A percentile compares a stretch with the other conserved stretches of the same genome.
These are phyloP conservation scores for Bombus fervidus DNA, from an alignment of 1,140 invertebrate species.

Conservation along the genomic window DNA sequence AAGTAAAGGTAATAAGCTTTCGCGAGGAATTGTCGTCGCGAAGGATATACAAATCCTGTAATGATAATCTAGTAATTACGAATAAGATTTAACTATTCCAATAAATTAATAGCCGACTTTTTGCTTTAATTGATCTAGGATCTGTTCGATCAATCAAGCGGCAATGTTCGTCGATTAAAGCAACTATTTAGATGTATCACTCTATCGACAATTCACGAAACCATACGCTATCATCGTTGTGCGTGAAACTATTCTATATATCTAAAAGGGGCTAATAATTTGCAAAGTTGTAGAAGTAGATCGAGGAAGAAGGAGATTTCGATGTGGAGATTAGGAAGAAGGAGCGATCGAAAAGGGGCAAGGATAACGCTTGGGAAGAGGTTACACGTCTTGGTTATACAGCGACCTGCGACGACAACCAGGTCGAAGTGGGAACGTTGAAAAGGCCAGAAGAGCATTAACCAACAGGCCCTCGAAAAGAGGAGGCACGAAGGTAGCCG, in stretches of 20 bases:
- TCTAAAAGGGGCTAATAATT: too few relatives aligned
- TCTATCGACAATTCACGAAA: too few relatives aligned
- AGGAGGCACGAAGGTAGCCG: slow-evolving; percentile 28
- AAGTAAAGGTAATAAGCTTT: neutral
- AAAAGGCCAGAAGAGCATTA: slow-evolving; percentile 47
- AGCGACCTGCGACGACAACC: slow-evolving; percentile 45
- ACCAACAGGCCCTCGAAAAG: slow-evolving; percentile 9
- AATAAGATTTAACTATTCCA: neutral
- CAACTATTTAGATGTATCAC: neutral
- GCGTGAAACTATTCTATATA: too few relatives aligned
- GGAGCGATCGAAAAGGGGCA: neutral
- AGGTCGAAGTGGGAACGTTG: slow-evolving; percentile 46
- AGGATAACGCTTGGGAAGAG: slow-evolving; percentile 30
- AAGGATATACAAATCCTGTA: neutral
- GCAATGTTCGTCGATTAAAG: neutral
- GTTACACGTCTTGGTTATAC: slow-evolving; percentile 24
- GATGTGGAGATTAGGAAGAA: neutral
- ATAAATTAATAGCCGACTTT: neutral
- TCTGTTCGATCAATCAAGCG: neutral
- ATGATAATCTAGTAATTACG: neutral
- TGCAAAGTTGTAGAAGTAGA: too few relatives aligned
- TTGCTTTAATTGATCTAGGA: neutral
- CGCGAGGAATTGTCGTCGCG: neutral
- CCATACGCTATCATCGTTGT: too few relatives aligned
- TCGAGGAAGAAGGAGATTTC: neutral